phyloP scores from a whole-genome alignment of 2,797 vertebrate species.

The Catostomus latipinnis region DNA sequence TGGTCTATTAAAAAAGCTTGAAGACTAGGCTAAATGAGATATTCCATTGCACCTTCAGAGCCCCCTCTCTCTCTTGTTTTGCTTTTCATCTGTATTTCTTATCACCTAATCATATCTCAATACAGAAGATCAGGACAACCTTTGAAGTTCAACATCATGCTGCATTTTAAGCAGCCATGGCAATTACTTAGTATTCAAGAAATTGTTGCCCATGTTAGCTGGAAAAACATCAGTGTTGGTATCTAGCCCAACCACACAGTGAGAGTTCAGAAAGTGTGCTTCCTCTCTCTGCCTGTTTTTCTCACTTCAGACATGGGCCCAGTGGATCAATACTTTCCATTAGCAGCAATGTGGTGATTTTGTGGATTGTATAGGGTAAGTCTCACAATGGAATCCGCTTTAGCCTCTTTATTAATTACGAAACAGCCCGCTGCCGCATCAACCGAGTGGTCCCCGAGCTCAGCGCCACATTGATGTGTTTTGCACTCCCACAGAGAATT shows the following conservation, averaged over 20 bases:
- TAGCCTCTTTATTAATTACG: slow-evolving; percentile 77
- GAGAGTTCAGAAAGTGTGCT: slow-evolving; percentile 38
- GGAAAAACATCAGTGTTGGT: slow-evolving; percentile 20
- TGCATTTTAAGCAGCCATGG: slow-evolving; percentile 9
- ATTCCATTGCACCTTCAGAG: neutral
- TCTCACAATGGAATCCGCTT: slow-evolving; percentile 63
- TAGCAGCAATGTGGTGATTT: slow-evolving; percentile 70
- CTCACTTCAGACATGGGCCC: slow-evolving; percentile 70
- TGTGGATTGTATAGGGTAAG: slow-evolving; percentile 64
- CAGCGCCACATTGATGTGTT: slow-evolving; percentile 45
- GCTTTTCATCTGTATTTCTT: slow-evolving; percentile 26
- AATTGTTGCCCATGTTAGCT: neutral
- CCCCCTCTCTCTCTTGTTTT: neutral
- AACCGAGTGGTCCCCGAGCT: slow-evolving; percentile 36
- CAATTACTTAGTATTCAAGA: neutral
- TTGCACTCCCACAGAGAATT: slow-evolving; percentile 36
- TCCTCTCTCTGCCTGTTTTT: slow-evolving; percentile 52
- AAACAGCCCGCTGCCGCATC: slow-evolving; percentile 50
- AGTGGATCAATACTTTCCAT: slow-evolving; percentile 80
- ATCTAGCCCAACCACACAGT: slow-evolving; percentile 43
- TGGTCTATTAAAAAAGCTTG: slow-evolving; percentile 25
- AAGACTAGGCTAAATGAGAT: slow-evolving; percentile 22
- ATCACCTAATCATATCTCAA: slow-evolving; percentile 36
- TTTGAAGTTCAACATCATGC: slow-evolving; percentile 19
- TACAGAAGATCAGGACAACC: slow-evolving; percentile 9